A percentile compares a stretch with the other conserved stretches of the same genome.
Evolutionary conservation across 2,797 vertebrate species (phyloP).

Genomic region (Lutjanus campechanus): DNA sequence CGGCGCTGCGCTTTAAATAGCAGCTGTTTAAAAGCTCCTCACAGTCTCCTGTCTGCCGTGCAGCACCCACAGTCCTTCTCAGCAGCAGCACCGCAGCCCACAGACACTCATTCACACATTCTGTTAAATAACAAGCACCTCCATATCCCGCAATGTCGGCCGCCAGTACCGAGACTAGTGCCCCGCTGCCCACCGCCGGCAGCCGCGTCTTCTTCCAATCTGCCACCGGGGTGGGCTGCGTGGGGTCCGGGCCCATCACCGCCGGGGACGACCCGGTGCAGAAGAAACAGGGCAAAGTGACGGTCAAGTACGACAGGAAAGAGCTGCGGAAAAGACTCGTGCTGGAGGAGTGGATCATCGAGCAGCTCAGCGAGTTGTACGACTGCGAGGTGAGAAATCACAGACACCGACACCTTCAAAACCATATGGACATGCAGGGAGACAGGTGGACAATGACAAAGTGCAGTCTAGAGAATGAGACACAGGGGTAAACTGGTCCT

Average conservation of each 20-base stretch:
- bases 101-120: conserved; percentile 52
- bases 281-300: conserved; percentile 96
- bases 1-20: conserved; percentile 87
- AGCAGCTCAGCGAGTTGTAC: conserved; percentile 95
- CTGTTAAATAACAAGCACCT: conserved; percentile 20
- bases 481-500: not conserved
- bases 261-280: conserved; percentile 86
- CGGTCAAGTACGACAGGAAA: conserved; percentile 97
- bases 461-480: not conserved
- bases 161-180: conserved; percentile 82
- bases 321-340: conserved; percentile 96
- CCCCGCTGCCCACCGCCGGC: conserved; percentile 76
- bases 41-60: conserved; percentile 68
- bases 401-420: not conserved
- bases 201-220: conserved; percentile 82
- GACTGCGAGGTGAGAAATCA: conserved; percentile 91
- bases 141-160: conserved; percentile 72
- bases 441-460: not conserved
- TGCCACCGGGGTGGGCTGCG: conserved; percentile 87
- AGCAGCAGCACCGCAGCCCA: conserved; percentile 15
- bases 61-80: conserved; percentile 32
- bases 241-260: conserved; percentile 81
- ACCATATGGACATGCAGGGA: not conserved
- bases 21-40: conserved; percentile 84
- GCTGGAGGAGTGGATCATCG: conserved; percentile 98